Conservation (phyloP, 2,113 vertebrate genomes). For the Thermophis baileyi region DNA sequence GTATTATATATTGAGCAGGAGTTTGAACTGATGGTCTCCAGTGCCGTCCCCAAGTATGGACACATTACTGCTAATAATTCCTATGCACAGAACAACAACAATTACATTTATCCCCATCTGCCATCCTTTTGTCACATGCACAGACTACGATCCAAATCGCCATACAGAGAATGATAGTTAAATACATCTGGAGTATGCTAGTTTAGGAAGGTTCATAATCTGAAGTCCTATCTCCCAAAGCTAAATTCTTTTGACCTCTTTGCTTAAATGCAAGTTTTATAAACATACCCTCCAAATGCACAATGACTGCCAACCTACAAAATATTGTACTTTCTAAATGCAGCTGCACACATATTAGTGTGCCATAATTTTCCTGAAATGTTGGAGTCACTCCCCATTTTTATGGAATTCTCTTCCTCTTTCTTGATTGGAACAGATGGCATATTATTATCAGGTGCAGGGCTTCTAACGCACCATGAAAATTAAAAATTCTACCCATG, state of each 20-base stretch:
- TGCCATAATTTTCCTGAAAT: neutral
- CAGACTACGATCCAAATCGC: neutral
- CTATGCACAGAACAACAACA: neutral
- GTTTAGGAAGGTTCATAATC: neutral
- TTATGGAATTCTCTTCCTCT: neutral
- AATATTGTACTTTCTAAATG: neutral
- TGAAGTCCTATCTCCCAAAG: neutral
- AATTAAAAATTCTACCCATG: neutral
- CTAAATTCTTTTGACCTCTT: neutral
- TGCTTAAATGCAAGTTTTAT: neutral
- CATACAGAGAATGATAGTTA: neutral
- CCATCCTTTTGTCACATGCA: neutral
- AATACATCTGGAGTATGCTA: neutral
- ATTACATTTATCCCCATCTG: neutral
- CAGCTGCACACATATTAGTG: neutral
- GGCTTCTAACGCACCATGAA: neutral
- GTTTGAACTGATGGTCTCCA: neutral
- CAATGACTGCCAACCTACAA: neutral
- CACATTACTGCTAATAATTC: neutral
- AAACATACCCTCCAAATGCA: neutral
- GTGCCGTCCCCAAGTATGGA: neutral
- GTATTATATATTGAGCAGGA: neutral
- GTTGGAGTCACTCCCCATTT: neutral
- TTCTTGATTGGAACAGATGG: neutral
- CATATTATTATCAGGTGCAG: neutral